phyloP scores from a whole-genome alignment of 2,113 vertebrate species.

The Myiopsitta monachus region DNA sequence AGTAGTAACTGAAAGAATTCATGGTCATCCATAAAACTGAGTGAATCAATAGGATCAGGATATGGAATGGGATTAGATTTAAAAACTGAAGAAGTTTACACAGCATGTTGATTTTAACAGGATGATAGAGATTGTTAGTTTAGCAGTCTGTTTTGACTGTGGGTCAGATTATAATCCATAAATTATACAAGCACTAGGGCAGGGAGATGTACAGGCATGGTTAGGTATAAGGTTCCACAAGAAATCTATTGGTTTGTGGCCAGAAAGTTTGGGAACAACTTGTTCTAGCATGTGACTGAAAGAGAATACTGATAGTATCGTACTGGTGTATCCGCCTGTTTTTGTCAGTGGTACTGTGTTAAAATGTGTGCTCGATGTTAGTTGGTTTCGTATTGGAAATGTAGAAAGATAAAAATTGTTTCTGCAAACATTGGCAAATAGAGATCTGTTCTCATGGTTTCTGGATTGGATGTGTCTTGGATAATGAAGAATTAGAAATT shows the following conservation, averaged over 20 bases:
- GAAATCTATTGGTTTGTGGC: not conserved
- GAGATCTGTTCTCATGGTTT: not conserved
- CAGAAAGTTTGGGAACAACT: not conserved
- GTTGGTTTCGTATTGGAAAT: not conserved
- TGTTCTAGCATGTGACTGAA: not conserved
- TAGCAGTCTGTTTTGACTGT: not conserved
- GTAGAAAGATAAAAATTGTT: not conserved
- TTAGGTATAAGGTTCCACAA: not conserved
- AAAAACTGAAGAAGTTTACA: not conserved
- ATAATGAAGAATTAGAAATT: conserved; percentile 16
- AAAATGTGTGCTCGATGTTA: not conserved
- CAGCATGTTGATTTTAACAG: not conserved
- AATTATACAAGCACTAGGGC: not conserved
- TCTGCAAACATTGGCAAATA: not conserved
- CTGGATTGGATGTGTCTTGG: not conserved
- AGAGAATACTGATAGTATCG: not conserved
- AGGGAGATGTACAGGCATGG: not conserved
- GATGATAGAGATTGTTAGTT: not conserved
- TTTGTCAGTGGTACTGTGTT: not conserved
- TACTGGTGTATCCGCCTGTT: not conserved
- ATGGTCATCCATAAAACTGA: not conserved
- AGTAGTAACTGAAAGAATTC: not conserved
- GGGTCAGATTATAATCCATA: not conserved
- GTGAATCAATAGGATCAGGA: not conserved
- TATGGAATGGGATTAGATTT: not conserved